phyloP scores from a whole-genome alignment of 2,797 vertebrate genomes.

The Acanthis flammea region DNA sequence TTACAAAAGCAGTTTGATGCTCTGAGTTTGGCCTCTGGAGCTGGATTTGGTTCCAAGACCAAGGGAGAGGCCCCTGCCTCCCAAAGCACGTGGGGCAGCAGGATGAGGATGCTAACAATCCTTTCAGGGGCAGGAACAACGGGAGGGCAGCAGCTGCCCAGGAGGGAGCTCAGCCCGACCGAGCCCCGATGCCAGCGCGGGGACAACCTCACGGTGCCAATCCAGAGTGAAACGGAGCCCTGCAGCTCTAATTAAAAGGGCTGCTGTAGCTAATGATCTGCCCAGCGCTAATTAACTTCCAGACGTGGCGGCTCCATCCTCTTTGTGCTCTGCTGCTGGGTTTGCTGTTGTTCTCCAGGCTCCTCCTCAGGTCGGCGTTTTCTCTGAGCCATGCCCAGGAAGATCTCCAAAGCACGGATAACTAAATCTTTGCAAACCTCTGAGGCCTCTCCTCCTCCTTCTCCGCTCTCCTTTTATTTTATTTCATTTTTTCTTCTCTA shows the following conservation, averaged over 20 bases:
- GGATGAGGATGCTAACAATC: background rate
- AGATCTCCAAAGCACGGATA: background rate
- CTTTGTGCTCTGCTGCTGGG: background rate
- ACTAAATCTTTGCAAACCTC: background rate
- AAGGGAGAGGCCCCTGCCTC: constrained; percentile 13
- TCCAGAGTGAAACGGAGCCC: background rate
- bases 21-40: constrained; percentile 52
- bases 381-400: background rate
- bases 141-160: background rate
- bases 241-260: constrained; percentile 58
- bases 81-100: background rate
- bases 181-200: accelerated
- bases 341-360: background rate
- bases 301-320: background rate
- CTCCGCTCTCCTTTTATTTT: background rate
- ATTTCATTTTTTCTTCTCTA: background rate
- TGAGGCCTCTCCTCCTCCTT: background rate
- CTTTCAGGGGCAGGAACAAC: accelerated
- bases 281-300: constrained; percentile 60
- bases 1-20: constrained; percentile 31
- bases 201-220: background rate
- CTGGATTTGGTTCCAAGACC: constrained; percentile 24
- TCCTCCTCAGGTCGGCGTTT: background rate
- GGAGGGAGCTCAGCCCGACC: background rate
- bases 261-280: constrained; percentile 52